Percentiles rank a stretch among this genome's conserved stretches.
Conservation (phyloP, 1,140 invertebrate species). For the Drosophila nigromelanica region DNA sequence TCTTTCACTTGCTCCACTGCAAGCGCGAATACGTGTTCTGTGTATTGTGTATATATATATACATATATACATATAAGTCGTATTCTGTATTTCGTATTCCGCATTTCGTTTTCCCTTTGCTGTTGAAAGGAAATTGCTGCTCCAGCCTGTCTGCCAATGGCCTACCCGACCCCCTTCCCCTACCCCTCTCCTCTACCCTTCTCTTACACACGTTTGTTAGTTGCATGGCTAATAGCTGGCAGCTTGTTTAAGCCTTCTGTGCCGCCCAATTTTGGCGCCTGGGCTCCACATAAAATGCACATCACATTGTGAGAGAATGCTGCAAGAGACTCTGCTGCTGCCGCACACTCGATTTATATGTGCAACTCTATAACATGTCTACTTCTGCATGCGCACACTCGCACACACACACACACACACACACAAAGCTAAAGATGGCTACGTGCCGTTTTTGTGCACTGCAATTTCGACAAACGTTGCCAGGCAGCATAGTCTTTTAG, state of each 20-base stretch:
- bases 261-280: constrained; percentile 14
- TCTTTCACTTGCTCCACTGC: constrained; percentile 43
- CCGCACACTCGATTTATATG: constrained; percentile 60
- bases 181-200: not conserved
- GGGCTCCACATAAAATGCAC: constrained; percentile 38
- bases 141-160: constrained; percentile 19
- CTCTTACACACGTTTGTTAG: constrained; percentile 17
- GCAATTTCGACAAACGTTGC: constrained; percentile 52
- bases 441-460: constrained; percentile 65
- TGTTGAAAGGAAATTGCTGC: constrained; percentile 66
- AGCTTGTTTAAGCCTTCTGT: constrained; percentile 65
- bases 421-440: constrained; percentile 40
- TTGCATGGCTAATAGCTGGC: constrained; percentile 66
- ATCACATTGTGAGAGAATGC: constrained; percentile 26
- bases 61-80: not conserved
- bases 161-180: not conserved
- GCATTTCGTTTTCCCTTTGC: constrained; percentile 67
- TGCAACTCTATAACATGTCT: constrained; percentile 70
- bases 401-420: constrained; percentile 31
- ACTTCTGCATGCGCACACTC: constrained; percentile 44
- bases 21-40: constrained; percentile 58
- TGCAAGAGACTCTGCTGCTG: not conserved
- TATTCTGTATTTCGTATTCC: constrained; percentile 50
- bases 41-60: constrained; percentile 17
- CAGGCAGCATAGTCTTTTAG: constrained; percentile 37